These are phyloP conservation scores for Eueremaeus valkanovi DNA, from an alignment of 2,888 invertebrate species.

Conservation along the genomic window DNA sequence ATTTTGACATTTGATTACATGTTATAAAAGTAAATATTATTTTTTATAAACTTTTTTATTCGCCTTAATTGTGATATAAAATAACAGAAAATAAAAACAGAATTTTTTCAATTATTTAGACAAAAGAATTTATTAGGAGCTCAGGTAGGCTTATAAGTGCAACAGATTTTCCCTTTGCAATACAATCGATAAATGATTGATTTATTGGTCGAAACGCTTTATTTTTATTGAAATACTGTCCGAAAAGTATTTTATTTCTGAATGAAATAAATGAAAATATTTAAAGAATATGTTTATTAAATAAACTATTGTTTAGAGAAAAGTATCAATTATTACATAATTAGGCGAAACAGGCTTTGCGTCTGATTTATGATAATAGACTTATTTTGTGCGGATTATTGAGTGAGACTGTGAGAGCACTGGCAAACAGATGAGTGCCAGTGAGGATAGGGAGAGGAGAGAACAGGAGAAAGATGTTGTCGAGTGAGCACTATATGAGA, in stretches of 20 bases:
- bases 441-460: too few species aligned
- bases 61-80: too few species aligned
- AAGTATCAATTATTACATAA: too few species aligned
- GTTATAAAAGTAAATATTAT: too few species aligned
- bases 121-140: background rate
- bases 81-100: too few species aligned
- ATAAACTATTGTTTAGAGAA: too few species aligned
- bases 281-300: too few species aligned
- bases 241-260: too few species aligned
- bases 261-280: too few species aligned
- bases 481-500: background rate
- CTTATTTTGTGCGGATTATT: background rate
- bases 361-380: background rate
- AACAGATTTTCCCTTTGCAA: background rate
- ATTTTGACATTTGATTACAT: background rate
- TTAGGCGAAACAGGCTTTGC: background rate
- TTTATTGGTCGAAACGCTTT: background rate
- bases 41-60: background rate
- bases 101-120: background rate
- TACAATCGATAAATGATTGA: background rate
- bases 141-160: background rate
- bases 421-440: constrained; percentile 9
- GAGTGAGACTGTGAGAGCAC: background rate
- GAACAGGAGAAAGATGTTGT: background rate
- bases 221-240: too few species aligned